A percentile compares a stretch with the other conserved stretches of the same genome.
Conservation (phyloP, 2,888 invertebrate genomes). For the Caenorhabditis afra region DNA sequence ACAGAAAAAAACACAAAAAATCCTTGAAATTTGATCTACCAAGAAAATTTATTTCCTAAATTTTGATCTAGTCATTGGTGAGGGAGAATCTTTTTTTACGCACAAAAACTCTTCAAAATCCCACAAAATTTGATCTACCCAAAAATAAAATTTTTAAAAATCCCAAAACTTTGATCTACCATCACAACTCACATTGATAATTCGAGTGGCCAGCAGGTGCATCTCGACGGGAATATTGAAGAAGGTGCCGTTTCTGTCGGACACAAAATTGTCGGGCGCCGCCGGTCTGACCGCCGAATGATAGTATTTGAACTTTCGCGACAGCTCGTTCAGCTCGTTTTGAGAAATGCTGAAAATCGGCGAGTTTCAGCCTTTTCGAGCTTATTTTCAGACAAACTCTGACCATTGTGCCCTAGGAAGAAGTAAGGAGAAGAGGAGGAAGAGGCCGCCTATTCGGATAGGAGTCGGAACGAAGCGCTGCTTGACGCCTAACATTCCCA, state of each 20-base stretch:
- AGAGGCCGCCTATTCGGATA: background rate
- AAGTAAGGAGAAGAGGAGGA: background rate
- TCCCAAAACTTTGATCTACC: constrained; percentile 2
- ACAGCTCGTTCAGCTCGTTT: constrained; percentile 73
- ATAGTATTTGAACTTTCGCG: constrained; percentile 78
- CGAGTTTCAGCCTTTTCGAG: no score
- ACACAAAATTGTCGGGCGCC: constrained; percentile 67
- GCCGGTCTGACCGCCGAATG: constrained; percentile 74
- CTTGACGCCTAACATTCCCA: constrained; percentile 16
- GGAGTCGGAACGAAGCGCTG: background rate
- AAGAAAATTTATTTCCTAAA: no score
- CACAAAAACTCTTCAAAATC: no score
- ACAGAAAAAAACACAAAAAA: no score
- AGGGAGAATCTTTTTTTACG: no score
- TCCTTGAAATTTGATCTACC: no score
- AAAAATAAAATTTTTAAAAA: background rate
- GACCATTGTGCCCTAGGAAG: background rate
- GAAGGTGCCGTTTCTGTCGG: constrained; percentile 67
- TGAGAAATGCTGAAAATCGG: constrained; percentile 66
- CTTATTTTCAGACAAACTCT: no score
- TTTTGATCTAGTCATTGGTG: no score
- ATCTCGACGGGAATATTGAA: constrained; percentile 67
- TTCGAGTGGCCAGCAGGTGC: constrained; percentile 53
- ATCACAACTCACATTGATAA: constrained; percentile 54
- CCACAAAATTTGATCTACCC: no score